phyloP scores from a whole-genome alignment of 2,888 invertebrate species.

The Glaucopsyche alexis region DNA sequence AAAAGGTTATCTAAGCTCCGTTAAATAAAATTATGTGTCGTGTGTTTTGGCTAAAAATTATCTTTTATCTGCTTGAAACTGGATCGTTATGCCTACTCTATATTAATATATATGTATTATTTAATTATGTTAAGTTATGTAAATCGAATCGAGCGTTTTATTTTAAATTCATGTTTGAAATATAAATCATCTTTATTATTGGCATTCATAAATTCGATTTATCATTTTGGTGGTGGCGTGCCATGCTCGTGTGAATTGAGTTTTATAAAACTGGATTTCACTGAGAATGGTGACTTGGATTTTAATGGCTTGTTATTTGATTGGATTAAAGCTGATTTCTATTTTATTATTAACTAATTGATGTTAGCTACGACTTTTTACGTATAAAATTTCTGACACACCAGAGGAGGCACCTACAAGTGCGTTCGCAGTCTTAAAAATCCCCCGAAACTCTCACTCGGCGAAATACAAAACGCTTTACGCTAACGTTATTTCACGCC shows the following conservation, averaged over 20 bases:
- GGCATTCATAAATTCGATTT: background rate
- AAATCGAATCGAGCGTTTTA: background rate
- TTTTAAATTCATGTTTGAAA: background rate
- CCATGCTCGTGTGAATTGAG: background rate
- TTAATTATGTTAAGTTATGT: background rate
- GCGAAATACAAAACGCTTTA: too few species aligned
- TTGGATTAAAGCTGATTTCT: background rate
- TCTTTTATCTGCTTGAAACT: background rate
- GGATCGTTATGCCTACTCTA: background rate
- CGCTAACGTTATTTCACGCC: too few species aligned
- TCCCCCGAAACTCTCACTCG: too few species aligned
- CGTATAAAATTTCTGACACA: background rate
- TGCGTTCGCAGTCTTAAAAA: too few species aligned
- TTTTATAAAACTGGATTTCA: background rate
- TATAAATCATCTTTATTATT: slow-evolving; percentile 14
- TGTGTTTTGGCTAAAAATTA: background rate
- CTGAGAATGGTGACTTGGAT: background rate
- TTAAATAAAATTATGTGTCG: background rate
- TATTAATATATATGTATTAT: background rate
- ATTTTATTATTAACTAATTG: background rate
- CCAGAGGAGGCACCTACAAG: too few species aligned
- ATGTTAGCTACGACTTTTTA: background rate
- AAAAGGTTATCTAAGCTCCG: background rate
- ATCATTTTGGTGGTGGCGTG: background rate
- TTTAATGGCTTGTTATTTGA: background rate